These are phyloP conservation scores for Caenorhabditis plicata DNA, from an alignment of 2,888 invertebrate species.

Conservation along the genomic window DNA sequence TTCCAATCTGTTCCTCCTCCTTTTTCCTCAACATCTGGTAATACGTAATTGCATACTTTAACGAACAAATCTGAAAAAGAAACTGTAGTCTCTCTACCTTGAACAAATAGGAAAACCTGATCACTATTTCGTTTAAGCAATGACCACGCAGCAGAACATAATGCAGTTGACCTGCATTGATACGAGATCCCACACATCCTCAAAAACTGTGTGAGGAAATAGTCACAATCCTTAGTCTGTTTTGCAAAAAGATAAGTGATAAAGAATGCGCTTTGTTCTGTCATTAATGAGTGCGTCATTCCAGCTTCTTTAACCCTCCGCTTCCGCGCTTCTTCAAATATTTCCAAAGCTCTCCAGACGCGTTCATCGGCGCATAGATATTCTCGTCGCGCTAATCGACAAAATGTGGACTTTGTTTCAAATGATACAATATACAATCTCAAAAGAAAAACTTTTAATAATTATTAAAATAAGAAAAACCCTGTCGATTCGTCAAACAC, in stretches of 20 bases:
- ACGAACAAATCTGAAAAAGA: not conserved
- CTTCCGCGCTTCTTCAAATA: constrained; percentile 2
- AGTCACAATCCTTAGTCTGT: constrained; percentile 1
- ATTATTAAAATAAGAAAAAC: not conserved
- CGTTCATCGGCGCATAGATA: constrained; percentile 2
- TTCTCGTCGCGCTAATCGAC: not conserved
- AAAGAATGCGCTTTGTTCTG: not conserved
- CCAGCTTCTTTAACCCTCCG: not conserved
- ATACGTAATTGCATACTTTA: constrained; percentile 2
- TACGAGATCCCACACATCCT: constrained; percentile 7
- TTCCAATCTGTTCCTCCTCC: not conserved
- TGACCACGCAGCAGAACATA: constrained; percentile 6
- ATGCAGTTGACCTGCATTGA: not conserved
- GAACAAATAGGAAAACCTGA: not conserved
- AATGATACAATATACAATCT: not conserved
- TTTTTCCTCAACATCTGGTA: constrained; percentile 1
- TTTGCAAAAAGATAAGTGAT: not conserved
- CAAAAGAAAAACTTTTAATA: not conserved
- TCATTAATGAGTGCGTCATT: not conserved
- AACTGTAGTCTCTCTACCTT: not conserved
- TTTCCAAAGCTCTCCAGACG: constrained; percentile 6
- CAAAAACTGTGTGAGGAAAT: constrained; percentile 5
- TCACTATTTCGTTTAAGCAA: not conserved
- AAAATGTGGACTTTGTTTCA: not conserved
- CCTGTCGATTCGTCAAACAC: not conserved